Evolutionary conservation across 2,797 vertebrate species (phyloP).

Genomic region (Corythornis leucogaster): DNA sequence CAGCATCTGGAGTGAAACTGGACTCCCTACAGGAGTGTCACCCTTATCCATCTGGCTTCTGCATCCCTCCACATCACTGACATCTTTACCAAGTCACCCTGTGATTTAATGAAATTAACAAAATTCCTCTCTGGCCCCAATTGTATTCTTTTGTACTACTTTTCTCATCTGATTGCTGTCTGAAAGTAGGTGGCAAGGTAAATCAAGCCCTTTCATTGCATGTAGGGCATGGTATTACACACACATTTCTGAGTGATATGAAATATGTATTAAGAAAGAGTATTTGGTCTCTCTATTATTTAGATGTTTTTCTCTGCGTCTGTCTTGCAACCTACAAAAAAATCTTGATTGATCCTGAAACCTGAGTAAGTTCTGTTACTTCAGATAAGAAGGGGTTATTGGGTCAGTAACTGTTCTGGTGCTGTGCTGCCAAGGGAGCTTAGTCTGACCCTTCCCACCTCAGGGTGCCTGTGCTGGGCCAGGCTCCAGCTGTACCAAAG

Average conservation of each 20-base stretch:
- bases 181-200: not conserved
- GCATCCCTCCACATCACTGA: not conserved
- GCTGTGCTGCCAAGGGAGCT: not conserved
- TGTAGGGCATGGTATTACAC: not conserved
- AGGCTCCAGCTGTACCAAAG: not conserved
- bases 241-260: not conserved
- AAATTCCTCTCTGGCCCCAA: not conserved
- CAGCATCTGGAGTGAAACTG: not conserved
- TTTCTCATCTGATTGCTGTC: not conserved
- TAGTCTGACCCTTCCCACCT: not conserved
- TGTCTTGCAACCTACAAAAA: not conserved
- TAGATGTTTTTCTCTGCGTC: not conserved
- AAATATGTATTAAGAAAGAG: not conserved
- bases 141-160: not conserved
- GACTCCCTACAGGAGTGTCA: accelerated
- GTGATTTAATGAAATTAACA: not conserved
- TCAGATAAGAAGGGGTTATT: not conserved
- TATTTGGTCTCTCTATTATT: not conserved
- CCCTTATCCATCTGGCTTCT: not conserved
- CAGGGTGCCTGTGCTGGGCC: accelerated
- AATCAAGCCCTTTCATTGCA: not conserved
- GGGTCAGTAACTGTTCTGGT: not conserved
- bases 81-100: not conserved
- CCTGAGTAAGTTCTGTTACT: not conserved
- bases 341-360: not conserved